These are phyloP conservation scores for Centropus bengalensis DNA, from an alignment of 2,113 vertebrate species.

Conservation along the genomic window DNA sequence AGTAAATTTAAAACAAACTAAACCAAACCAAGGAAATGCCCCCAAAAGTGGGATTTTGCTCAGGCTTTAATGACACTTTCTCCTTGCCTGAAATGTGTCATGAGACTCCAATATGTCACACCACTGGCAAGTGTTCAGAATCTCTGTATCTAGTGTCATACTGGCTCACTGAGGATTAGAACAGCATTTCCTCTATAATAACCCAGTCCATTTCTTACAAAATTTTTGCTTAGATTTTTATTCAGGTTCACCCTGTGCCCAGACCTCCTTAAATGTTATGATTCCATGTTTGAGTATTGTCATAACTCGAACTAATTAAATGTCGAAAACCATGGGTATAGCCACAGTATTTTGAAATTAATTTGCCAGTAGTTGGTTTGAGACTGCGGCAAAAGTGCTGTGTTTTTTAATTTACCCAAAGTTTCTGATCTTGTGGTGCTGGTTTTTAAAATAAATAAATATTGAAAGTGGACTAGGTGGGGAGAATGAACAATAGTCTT, in stretches of 20 bases:
- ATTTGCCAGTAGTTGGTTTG: neutral
- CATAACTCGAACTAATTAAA: neutral
- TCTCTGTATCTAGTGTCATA: neutral
- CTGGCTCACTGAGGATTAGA: neutral
- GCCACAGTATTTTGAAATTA: neutral
- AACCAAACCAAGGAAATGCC: neutral
- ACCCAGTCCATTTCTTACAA: neutral
- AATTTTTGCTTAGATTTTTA: neutral
- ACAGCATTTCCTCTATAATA: neutral
- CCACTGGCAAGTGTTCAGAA: neutral
- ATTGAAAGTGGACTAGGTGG: neutral
- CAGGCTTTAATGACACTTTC: neutral
- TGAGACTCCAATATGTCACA: neutral
- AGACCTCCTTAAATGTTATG: neutral
- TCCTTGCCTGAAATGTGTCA: neutral
- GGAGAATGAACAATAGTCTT: neutral
- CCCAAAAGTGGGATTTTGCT: neutral
- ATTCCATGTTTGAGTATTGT: neutral
- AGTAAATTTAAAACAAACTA: neutral
- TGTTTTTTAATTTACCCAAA: neutral
- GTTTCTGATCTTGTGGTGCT: neutral
- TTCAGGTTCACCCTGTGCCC: neutral
- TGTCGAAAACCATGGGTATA: neutral
- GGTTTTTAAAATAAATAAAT: neutral
- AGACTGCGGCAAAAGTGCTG: neutral